These are phyloP conservation scores for Eulithis prunata DNA, from an alignment of 2,888 invertebrate species.

Conservation along the genomic window DNA sequence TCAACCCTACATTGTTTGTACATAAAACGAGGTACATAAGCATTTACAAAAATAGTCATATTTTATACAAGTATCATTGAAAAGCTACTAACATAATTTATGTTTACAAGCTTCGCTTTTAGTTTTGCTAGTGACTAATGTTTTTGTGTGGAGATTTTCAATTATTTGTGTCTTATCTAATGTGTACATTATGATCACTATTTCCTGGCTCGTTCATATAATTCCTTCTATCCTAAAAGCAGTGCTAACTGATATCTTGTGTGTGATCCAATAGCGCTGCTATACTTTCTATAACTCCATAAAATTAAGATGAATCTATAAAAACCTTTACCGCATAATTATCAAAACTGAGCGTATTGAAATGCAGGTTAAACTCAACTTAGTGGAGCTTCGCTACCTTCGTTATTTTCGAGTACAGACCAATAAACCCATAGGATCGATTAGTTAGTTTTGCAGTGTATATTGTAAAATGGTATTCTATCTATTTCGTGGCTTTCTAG, in stretches of 20 bases:
- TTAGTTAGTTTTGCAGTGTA: too few species aligned
- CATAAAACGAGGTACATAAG: background rate
- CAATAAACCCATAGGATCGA: too few species aligned
- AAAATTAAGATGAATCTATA: background rate
- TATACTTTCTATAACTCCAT: background rate
- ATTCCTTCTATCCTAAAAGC: background rate
- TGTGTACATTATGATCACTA: background rate
- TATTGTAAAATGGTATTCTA: too few species aligned
- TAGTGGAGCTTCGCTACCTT: too few species aligned
- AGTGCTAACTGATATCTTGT: slow-evolving; percentile 15
- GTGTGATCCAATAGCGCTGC: slow-evolving; percentile 7
- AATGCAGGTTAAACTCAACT: background rate
- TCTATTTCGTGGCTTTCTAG: too few species aligned
- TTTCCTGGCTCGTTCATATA: background rate
- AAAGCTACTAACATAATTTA: slow-evolving; percentile 19
- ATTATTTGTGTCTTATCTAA: background rate
- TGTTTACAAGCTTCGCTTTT: slow-evolving; percentile 29
- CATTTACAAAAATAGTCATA: slow-evolving; percentile 8
- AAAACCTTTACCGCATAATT: slow-evolving; percentile 1
- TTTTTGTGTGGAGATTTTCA: slow-evolving; percentile 31
- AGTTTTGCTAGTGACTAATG: slow-evolving; percentile 34
- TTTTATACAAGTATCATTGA: background rate
- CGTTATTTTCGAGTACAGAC: too few species aligned
- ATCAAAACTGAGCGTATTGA: slow-evolving; percentile 7
- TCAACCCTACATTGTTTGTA: background rate